Base-by-base conservation (phyloP, 2,888 invertebrate species). In the Acrobasis suavella region DNA sequence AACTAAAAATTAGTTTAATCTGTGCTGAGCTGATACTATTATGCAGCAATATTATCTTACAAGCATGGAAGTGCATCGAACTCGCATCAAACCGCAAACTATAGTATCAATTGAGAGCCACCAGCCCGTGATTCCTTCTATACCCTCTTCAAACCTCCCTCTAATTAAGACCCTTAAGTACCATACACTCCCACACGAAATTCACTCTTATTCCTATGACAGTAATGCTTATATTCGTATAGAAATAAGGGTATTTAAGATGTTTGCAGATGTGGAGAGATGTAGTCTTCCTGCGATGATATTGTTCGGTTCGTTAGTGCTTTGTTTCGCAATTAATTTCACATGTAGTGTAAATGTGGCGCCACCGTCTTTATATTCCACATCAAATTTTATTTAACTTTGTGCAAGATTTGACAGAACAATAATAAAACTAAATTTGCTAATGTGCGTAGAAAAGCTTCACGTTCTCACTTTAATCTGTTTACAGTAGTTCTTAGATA, bases 81-180 rank as follows among this genome's bases (percentile, higher is more conserved):
- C 76, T 69, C 68, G 76, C 74, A 75, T 73, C 78, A 74, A 78
- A 81, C 82, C 83, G 70, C 83, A 76, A 82, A 84, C 83, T 81
- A 78, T 74, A 77, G 80, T 81, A 84, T 81, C 83, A 85, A 85
- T 85, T 87, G 82, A 84, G 87, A 85, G 71, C 81, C 78, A 83
- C 80, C 83, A 80, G 76, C 67, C 82, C 81, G 80, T 85, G 83
- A 82, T 84, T 85, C 81, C 83, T 80, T 68, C 67, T 61, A 71
- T 71, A 78, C 73, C 69, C 70, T 67, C 65, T 56, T 63, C 51
- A 68, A 63, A 76, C 76, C 78, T 74, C 69, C 72, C 73, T 74
- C 76, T 66, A 65, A 67, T 62, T 52, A 14, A 52, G 22, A 38
- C 17, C 37, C 50, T 17, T 60, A 51, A 60, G 22, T 9, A 51